Conservation (phyloP, 1,140 invertebrate genomes). For the Drosophila mojavensis region DNA sequence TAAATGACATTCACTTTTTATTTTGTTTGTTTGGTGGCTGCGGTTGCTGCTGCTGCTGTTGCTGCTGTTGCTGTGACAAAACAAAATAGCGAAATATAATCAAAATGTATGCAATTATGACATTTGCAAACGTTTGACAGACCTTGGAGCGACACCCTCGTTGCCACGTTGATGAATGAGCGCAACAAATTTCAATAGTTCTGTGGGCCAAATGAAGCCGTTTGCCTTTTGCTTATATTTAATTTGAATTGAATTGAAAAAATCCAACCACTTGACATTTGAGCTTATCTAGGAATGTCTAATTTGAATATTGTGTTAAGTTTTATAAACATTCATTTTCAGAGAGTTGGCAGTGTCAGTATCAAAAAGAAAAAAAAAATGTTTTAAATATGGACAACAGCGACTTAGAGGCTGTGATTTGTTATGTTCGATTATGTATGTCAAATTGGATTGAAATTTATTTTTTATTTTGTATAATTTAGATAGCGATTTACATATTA, state of each 20-base stretch:
- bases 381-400: too few relatives aligned
- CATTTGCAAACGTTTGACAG: slow-evolving; percentile 46
- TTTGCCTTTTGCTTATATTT: slow-evolving; percentile 28
- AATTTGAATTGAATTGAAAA: background rate
- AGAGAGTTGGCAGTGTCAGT: background rate
- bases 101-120: slow-evolving; percentile 52
- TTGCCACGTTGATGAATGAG: slow-evolving; percentile 44
- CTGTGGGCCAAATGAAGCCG: slow-evolving; percentile 38
- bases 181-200: slow-evolving; percentile 34
- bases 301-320: slow-evolving; percentile 32
- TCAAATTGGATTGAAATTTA: background rate
- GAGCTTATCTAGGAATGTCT: slow-evolving; percentile 33
- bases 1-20: slow-evolving; percentile 50
- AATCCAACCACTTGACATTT: slow-evolving; percentile 32
- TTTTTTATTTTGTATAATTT: background rate
- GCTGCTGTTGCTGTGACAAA: slow-evolving; percentile 11
- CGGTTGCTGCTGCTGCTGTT: too few relatives aligned
- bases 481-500: too few relatives aligned
- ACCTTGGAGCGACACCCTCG: slow-evolving; percentile 53
- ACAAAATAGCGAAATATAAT: slow-evolving; percentile 21
- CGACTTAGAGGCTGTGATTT: background rate
- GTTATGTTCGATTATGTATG: background rate
- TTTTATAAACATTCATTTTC: slow-evolving; percentile 2
- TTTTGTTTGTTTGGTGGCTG: background rate
- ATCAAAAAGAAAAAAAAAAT: too few relatives aligned